phyloP scores from a whole-genome alignment of 2,113 vertebrate genomes.

The Sceloporus tristichus region DNA sequence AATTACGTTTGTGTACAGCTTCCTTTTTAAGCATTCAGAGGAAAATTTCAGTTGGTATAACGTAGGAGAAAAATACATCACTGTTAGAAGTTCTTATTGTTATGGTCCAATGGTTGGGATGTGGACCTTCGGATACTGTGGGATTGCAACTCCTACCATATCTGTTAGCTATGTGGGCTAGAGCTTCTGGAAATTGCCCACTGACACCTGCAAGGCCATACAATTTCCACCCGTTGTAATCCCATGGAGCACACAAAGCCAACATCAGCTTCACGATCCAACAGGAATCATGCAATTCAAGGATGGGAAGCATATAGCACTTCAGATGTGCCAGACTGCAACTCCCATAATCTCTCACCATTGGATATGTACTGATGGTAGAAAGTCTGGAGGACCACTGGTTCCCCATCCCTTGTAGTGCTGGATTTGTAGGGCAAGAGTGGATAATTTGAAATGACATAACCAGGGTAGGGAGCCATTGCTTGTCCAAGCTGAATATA shows the following conservation, averaged over 20 bases:
- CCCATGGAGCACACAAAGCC: too few relatives aligned
- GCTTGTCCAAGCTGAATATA: background rate
- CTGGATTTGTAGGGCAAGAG: background rate
- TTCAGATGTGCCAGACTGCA: background rate
- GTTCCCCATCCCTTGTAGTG: background rate
- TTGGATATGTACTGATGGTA: background rate
- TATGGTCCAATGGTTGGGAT: too few relatives aligned
- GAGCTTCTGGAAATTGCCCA: too few relatives aligned
- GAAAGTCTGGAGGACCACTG: background rate
- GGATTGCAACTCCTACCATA: too few relatives aligned
- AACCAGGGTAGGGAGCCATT: background rate
- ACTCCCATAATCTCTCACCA: background rate
- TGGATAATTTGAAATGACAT: background rate
- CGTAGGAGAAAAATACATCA: background rate
- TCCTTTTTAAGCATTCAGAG: background rate
- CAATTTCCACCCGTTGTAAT: background rate
- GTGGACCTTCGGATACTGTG: too few relatives aligned
- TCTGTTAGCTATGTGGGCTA: too few relatives aligned
- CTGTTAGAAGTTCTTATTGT: background rate
- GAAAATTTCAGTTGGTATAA: too few relatives aligned
- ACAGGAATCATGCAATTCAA: background rate
- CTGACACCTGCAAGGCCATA: background rate
- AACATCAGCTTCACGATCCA: fast-evolving
- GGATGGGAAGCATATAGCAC: background rate
- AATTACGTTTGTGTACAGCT: background rate